phyloP scores from a whole-genome alignment of 2,888 invertebrate species.

The Himalopsyche kuldschensis region DNA sequence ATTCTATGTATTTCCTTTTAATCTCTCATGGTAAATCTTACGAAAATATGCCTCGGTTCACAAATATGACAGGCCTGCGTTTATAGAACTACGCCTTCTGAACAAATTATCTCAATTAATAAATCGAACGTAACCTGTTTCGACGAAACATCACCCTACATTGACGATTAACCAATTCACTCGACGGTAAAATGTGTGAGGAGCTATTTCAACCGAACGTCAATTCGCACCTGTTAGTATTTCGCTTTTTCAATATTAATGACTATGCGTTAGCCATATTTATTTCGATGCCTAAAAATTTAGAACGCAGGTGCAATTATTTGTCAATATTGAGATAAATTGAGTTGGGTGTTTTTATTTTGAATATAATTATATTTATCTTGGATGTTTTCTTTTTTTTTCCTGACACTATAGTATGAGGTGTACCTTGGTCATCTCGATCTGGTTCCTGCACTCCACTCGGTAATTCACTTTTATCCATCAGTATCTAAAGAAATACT shows the following conservation, averaged over 20 bases:
- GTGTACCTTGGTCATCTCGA: no score
- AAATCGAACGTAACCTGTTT: background rate
- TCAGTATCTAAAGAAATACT: no score
- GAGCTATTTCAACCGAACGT: background rate
- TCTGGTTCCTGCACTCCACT: no score
- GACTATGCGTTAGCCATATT: no score
- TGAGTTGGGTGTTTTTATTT: no score
- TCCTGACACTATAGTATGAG: no score
- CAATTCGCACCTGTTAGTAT: background rate
- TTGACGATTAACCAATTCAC: background rate
- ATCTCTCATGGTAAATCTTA: background rate
- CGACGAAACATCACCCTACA: background rate
- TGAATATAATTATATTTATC: no score
- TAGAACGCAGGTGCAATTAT: no score
- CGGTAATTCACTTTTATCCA: no score
- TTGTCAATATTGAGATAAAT: no score
- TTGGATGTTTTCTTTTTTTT: no score
- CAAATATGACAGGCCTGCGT: background rate
- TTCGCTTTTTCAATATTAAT: background rate
- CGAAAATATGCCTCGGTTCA: background rate
- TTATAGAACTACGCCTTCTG: background rate
- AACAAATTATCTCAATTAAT: constrained; percentile 2
- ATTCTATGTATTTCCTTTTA: background rate
- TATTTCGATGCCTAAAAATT: no score
- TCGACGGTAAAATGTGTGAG: background rate